These are phyloP conservation scores for Dermatemys mawii DNA, from an alignment of 2,113 vertebrate species.

Conservation along the genomic window DNA sequence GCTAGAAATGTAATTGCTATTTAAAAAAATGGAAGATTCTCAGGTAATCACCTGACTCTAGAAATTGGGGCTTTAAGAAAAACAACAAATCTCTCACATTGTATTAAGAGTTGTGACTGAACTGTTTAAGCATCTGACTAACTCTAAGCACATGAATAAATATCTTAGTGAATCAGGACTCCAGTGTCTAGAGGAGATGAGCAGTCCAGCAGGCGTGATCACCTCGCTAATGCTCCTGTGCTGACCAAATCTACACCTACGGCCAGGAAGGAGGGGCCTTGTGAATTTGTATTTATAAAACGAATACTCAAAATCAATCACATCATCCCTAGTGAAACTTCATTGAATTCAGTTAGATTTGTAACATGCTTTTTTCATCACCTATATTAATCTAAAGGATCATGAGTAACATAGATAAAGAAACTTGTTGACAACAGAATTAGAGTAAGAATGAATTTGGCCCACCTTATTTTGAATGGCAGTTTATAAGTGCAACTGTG, in stretches of 20 bases:
- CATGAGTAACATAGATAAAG: not conserved
- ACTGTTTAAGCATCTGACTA: fast-evolving
- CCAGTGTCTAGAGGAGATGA: not conserved
- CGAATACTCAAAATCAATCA: not conserved
- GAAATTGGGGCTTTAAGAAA: not conserved
- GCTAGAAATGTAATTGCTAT: not conserved
- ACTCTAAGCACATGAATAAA: not conserved
- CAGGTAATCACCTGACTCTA: not conserved
- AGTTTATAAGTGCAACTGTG: not conserved
- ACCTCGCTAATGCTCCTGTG: not conserved
- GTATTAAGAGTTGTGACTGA: not conserved
- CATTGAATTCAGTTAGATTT: not conserved
- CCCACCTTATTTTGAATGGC: not conserved
- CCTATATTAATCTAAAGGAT: not conserved
- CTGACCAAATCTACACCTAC: not conserved
- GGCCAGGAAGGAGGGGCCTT: not conserved
- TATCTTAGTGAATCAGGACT: not conserved
- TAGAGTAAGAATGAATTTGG: not conserved
- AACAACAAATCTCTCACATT: not conserved
- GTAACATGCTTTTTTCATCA: not conserved
- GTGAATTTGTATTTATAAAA: not conserved
- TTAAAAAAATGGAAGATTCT: not conserved
- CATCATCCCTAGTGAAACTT: not conserved
- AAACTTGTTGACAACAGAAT: not conserved
- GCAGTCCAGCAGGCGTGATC: not conserved